phyloP scores from a whole-genome alignment of 2,113 vertebrate genomes.

The Drymodes brunneopygia region DNA sequence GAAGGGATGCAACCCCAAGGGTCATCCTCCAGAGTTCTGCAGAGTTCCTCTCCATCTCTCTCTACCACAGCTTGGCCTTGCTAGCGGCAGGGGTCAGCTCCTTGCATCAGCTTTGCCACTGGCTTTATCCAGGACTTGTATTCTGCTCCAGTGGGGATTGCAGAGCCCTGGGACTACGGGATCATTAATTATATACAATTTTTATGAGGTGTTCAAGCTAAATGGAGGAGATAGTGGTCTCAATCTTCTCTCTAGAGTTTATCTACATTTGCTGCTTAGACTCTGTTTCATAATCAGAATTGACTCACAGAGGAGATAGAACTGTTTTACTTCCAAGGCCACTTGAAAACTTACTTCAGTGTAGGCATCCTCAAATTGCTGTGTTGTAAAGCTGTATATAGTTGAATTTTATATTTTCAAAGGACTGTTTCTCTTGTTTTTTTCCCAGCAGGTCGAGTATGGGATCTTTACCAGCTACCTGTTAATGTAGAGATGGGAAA shows the following conservation, averaged over 20 bases:
- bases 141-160: background rate
- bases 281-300: background rate
- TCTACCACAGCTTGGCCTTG: background rate
- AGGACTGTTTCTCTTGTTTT: background rate
- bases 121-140: background rate
- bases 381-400: background rate
- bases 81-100: background rate
- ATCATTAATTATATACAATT: background rate
- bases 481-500: background rate
- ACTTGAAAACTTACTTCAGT: background rate
- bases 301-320: background rate
- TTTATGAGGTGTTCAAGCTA: background rate
- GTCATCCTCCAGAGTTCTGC: background rate
- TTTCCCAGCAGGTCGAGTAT: background rate
- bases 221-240: background rate
- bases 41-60: background rate
- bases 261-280: background rate
- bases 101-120: background rate
- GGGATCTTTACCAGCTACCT: background rate
- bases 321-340: background rate
- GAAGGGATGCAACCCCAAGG: background rate
- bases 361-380: background rate
- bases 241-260: background rate
- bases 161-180: background rate
- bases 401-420: background rate